Percentiles rank a stretch among this genome's conserved stretches.
Evolutionary conservation across 2,888 invertebrate species (phyloP).

Genomic region (Nomada flava): DNA sequence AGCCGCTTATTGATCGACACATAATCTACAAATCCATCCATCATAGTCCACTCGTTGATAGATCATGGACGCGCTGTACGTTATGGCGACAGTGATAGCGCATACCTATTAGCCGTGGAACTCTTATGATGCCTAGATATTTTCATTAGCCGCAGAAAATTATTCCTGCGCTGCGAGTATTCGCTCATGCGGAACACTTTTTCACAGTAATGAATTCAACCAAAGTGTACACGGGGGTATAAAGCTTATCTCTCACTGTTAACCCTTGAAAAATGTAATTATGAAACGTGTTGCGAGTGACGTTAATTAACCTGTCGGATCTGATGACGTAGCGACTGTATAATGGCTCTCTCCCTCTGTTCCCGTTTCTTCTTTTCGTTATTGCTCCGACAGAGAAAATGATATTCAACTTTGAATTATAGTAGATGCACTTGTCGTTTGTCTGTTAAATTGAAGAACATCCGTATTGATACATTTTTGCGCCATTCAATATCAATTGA

Average conservation of each 20-base stretch:
- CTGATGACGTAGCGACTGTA: background rate
- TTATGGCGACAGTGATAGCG: conserved; percentile 41
- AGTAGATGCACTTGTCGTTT: too few species aligned
- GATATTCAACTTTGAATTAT: background rate
- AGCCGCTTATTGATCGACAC: conserved; percentile 52
- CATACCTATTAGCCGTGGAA: conserved; percentile 26
- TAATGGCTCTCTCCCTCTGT: too few species aligned
- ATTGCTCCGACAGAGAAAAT: background rate
- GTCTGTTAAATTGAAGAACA: too few species aligned
- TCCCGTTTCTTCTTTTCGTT: too few species aligned
- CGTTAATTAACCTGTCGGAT: background rate
- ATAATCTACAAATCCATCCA: conserved; percentile 63
- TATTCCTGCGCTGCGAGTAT: background rate
- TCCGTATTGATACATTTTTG: too few species aligned
- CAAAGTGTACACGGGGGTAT: background rate
- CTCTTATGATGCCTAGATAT: conserved; percentile 20
- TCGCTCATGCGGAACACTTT: background rate
- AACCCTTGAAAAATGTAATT: background rate
- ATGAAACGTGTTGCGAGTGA: background rate
- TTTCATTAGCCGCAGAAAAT: conserved; percentile 11
- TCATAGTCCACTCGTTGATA: conserved; percentile 56
- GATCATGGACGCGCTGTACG: conserved; percentile 43
- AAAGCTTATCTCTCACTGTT: background rate
- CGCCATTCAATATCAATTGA: background rate
- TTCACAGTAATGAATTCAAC: background rate